These are phyloP conservation scores for Martes flavigula DNA, from an alignment of 2,797 vertebrate species.

Conservation along the genomic window DNA sequence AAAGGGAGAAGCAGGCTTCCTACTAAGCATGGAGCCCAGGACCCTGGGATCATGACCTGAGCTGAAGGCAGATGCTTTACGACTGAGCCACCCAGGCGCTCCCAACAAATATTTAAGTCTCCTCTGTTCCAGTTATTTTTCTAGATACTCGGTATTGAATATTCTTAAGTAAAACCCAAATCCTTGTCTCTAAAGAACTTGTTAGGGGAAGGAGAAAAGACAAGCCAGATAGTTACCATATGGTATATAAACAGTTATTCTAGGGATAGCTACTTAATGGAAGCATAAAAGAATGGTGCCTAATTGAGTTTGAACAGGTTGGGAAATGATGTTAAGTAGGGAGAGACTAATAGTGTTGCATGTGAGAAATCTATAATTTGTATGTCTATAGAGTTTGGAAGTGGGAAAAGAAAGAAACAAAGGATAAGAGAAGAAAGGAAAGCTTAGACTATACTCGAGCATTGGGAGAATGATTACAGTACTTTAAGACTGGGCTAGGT, in stretches of 20 bases:
- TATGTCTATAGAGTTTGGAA: neutral
- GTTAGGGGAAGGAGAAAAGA: neutral
- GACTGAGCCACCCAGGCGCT: too few relatives aligned
- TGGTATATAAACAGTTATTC: neutral
- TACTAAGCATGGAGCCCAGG: too few relatives aligned
- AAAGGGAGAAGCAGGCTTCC: too few relatives aligned
- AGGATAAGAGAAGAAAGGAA: neutral
- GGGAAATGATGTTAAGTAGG: neutral
- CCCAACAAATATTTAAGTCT: neutral
- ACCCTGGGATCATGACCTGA: too few relatives aligned
- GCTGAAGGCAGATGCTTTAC: too few relatives aligned
- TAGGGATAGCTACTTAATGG: neutral
- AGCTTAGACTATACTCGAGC: neutral
- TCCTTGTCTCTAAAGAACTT: neutral
- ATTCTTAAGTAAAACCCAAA: neutral
- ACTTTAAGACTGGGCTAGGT: neutral
- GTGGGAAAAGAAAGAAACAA: neutral
- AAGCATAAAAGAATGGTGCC: neutral
- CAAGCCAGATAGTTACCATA: neutral
- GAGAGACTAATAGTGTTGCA: neutral
- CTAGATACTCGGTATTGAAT: neutral
- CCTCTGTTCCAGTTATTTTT: neutral
- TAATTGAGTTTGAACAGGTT: conserved; percentile 2
- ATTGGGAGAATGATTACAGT: neutral
- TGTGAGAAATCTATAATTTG: neutral